These are phyloP conservation scores for Drosophila neonasuta DNA, from an alignment of 2,888 invertebrate genomes.

Conservation along the genomic window DNA sequence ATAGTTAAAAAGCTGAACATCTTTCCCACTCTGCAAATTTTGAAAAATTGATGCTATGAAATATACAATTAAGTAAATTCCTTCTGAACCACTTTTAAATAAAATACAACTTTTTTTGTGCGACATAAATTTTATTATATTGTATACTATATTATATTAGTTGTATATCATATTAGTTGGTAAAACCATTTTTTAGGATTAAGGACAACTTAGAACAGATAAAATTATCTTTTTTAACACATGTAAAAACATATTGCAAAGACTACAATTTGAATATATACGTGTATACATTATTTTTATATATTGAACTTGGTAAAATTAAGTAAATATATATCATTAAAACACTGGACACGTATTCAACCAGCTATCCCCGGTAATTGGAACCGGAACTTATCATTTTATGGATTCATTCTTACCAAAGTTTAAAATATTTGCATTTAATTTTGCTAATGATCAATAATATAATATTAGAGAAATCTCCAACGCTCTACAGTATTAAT, in stretches of 20 bases:
- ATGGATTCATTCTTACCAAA: conserved; percentile 14
- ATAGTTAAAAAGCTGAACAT: no score
- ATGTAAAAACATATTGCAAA: conserved; percentile 11
- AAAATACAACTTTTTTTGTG: background rate
- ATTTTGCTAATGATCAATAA: conserved; percentile 29
- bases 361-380: conserved; percentile 37
- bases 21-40: no score
- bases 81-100: background rate
- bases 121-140: conserved; percentile 42
- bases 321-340: conserved; percentile 31
- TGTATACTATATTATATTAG: background rate
- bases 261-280: conserved; percentile 18
- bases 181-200: conserved; percentile 24
- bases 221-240: conserved; percentile 5
- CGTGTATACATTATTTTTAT: conserved; percentile 9
- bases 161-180: conserved; percentile 12
- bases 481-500: conserved; percentile 18
- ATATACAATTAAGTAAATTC: no score
- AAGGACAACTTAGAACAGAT: conserved; percentile 27
- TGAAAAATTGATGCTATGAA: no score
- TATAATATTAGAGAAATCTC: conserved; percentile 18
- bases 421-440: conserved; percentile 8
- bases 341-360: conserved; percentile 56
- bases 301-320: conserved; percentile 23
- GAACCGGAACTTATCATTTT: conserved; percentile 18